Evolutionary conservation across 2,888 invertebrate species (phyloP), one percentile per base, ranked within the genome.

Genomic region (Magallana nippona): DNA sequence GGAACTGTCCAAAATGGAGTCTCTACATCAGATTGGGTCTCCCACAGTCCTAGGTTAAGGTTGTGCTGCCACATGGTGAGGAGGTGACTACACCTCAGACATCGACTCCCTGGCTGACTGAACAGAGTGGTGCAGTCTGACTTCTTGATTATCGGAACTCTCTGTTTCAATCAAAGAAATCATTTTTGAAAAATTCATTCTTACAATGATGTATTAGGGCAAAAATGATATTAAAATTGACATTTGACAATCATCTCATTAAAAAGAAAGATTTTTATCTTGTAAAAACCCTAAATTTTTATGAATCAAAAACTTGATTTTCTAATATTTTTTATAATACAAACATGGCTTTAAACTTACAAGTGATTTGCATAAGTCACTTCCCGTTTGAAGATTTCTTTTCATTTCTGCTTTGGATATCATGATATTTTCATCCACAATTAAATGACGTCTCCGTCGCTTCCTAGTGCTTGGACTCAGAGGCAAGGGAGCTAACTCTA

Each of bases 391-490:
- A 22, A 60, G 63, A n/a, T 78, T 82, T 57, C 78, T 55, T 55
- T 57, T 82, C 82, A 89, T 79, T 19, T 87, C 79, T 1, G 56
- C 44, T 84, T 88, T 88, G 1, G 86, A 63, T 27, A 90, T 87
- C 80, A 88, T 88, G 5, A 86, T 89, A 27, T 88, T 87, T n/a
- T 77, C 78, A 82, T 90, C 90, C 55, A 88, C 87, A 84, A 87
- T 87, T 17, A 86, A 81, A 2, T 87, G 85, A 22, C 87, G 86
- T 22, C 86, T 82, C 58, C 82, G 86, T 58, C 88, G 86, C 80
- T 83, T 84, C 15, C 85, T 83, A n/a, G 79, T 80, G 11, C 77
- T 32, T 5, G 89, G 89, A 63, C 86, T 88, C 2, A 32, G 71
- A 27, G 71, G 71, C 71, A 71, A 71, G 71, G 71, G 71, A 11